phyloP scores from a whole-genome alignment of 2,888 invertebrate genomes.

The Platycheirus rosarum region DNA sequence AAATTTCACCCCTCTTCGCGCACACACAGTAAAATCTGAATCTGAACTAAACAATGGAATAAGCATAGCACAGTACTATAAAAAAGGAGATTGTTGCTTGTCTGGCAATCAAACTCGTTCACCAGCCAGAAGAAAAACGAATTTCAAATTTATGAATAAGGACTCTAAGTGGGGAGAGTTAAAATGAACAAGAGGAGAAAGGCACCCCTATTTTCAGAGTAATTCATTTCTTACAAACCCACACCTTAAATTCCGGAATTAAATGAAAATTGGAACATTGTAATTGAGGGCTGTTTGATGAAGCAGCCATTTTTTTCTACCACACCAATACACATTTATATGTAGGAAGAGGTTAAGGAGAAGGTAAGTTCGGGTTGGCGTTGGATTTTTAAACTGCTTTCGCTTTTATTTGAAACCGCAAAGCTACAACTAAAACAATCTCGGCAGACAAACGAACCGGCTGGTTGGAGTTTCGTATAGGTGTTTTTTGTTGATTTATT shows the following conservation, averaged over 20 bases:
- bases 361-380: too few relatives aligned
- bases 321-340: conserved; percentile 11
- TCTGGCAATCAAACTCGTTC: conserved; percentile 57
- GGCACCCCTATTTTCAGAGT: conserved; percentile 31
- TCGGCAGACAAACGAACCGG: conserved; percentile 29
- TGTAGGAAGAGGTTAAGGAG: not conserved
- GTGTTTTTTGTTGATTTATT: conserved; percentile 34
- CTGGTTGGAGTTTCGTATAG: conserved; percentile 26
- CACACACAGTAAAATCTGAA: conserved; percentile 43
- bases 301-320: conserved; percentile 66
- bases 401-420: conserved; percentile 64
- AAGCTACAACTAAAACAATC: conserved; percentile 34
- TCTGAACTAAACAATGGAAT: conserved; percentile 14
- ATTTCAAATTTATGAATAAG: conserved; percentile 1
- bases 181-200: conserved; percentile 32
- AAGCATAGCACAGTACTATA: too few relatives aligned
- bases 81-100: conserved; percentile 35
- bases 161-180: not conserved
- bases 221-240: conserved; percentile 48
- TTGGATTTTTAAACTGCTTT: conserved; percentile 68
- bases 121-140: conserved; percentile 36
- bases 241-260: conserved; percentile 7
- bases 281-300: conserved; percentile 1
- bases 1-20: conserved; percentile 42
- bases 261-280: conserved; percentile 26